Evolutionary conservation across 2,113 vertebrate species (phyloP), one percentile per base, ranked within the genome.

Genomic region (Oncorhynchus keta): DNA sequence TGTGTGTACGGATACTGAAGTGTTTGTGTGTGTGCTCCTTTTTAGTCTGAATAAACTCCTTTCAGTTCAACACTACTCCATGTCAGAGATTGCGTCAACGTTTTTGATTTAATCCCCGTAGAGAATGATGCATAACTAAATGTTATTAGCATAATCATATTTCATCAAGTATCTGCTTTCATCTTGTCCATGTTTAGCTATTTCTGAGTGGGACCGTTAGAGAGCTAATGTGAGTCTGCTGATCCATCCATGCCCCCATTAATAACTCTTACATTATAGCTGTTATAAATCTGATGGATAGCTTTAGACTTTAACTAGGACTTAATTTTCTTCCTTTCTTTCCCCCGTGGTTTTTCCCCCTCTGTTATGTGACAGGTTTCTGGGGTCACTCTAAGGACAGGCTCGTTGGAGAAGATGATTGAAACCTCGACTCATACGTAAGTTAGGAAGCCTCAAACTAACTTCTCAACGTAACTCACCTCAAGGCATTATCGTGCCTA

Each of bases 101-200:
- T 71, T 83, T 86, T 72, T 80, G 72, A 78, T 80, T 83, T 77
- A 88, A 83, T 79, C 73, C 80, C 75, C 68, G 57, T 68, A 77
- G 76, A 90, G 84, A 86, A 78, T 72, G 75, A 78, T 72, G 74
- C 66, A 74, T 77, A 79, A 76, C 77, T 67, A 73, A 83, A 90
- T 83, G 70, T 76, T 75, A 88, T 90, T 88, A 89, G 79, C 74
- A 69, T 81, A 86, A 90, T 88, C 81, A 66, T 49, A 82, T 86
- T 85, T 85, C 57, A 70, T 82, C 59, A 81, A 77, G 72, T 84
- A 69, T 82, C 67, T 80, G 48, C 51, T 79, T 80, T 82, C 70
- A 77, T 68, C 32, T 68, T 9, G 32, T 51, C 39, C n/a, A 16
- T 20, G 28, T 64, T 74, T 39, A 61, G 67, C 68, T 76, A n/a